Conservation (phyloP, 2,113 vertebrate genomes). For the Rhineura floridana region DNA sequence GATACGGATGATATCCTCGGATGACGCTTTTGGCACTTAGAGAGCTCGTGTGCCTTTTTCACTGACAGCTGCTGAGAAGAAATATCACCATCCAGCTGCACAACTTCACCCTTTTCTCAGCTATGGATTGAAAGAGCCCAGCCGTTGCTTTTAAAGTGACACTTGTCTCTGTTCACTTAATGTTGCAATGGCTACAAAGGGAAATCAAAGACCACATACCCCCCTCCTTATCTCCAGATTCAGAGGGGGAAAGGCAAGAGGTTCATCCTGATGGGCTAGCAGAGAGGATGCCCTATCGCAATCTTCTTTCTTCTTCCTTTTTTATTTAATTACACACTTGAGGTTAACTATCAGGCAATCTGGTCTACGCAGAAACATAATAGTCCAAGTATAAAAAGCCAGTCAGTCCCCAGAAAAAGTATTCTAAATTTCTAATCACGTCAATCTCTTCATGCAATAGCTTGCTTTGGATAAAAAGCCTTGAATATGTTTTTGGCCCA, state of each 20-base stretch:
- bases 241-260: slow-evolving; percentile 72
- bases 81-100: slow-evolving; percentile 78
- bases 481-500: slow-evolving; percentile 60
- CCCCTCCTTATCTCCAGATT: slow-evolving; percentile 62
- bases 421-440: slow-evolving; percentile 30
- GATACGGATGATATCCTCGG: slow-evolving; percentile 60
- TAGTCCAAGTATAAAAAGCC: slow-evolving; percentile 64
- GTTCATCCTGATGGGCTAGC: slow-evolving; percentile 71
- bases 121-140: slow-evolving; percentile 70
- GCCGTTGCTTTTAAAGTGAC: slow-evolving; percentile 75
- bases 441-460: slow-evolving; percentile 66
- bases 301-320: slow-evolving; percentile 70
- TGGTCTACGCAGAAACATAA: slow-evolving; percentile 66
- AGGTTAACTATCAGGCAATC: slow-evolving; percentile 66
- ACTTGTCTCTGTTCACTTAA: slow-evolving; percentile 71
- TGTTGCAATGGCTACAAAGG: slow-evolving; percentile 69
- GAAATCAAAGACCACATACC: slow-evolving; percentile 64
- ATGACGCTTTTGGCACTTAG: slow-evolving; percentile 70
- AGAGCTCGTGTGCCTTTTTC: slow-evolving; percentile 71
- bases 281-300: slow-evolving; percentile 68
- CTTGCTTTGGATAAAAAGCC: slow-evolving; percentile 51
- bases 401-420: slow-evolving; percentile 55
- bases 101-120: slow-evolving; percentile 72
- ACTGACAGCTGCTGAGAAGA: slow-evolving; percentile 76
- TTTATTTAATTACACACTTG: slow-evolving; percentile 61